phyloP scores from a whole-genome alignment of 2,797 vertebrate species.

The Cottoperca gobio region DNA sequence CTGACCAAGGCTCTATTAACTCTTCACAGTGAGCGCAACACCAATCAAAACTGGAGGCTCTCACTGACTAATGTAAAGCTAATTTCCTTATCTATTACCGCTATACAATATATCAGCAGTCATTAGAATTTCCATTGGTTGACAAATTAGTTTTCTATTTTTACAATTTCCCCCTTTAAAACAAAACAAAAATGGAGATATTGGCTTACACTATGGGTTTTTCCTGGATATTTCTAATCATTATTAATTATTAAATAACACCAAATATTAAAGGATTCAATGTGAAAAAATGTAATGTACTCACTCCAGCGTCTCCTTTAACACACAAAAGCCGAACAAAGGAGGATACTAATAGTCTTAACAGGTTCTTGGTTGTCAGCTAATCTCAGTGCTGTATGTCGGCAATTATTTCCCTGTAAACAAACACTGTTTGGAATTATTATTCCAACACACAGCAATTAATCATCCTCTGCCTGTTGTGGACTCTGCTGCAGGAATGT shows the following conservation, averaged over 20 bases:
- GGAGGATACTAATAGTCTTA: constrained; percentile 57
- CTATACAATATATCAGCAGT: not conserved
- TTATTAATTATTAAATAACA: not conserved
- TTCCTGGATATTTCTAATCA: constrained; percentile 18
- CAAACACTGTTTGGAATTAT: constrained; percentile 65
- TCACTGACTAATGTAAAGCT: not conserved
- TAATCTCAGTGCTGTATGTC: constrained; percentile 56
- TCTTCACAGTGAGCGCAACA: constrained; percentile 50
- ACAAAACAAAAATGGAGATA: not conserved
- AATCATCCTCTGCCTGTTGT: constrained; percentile 57
- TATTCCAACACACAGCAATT: constrained; percentile 53
- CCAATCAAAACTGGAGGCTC: constrained; percentile 16
- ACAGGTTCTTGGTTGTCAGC: constrained; percentile 61
- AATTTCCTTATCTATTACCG: constrained; percentile 19
- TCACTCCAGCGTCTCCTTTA: not conserved
- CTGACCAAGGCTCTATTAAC: constrained; percentile 68
- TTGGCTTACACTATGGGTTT: not conserved
- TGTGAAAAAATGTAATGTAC: constrained; percentile 19
- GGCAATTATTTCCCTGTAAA: constrained; percentile 71
- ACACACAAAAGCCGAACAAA: constrained; percentile 36
- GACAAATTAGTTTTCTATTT: not conserved
- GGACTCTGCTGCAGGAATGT: constrained; percentile 31
- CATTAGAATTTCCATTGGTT: constrained; percentile 6
- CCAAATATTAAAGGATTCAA: constrained; percentile 8
- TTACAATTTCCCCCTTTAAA: constrained; percentile 10